Conservation (phyloP, 1,140 invertebrate species). For the Lepidurus arcticus region DNA sequence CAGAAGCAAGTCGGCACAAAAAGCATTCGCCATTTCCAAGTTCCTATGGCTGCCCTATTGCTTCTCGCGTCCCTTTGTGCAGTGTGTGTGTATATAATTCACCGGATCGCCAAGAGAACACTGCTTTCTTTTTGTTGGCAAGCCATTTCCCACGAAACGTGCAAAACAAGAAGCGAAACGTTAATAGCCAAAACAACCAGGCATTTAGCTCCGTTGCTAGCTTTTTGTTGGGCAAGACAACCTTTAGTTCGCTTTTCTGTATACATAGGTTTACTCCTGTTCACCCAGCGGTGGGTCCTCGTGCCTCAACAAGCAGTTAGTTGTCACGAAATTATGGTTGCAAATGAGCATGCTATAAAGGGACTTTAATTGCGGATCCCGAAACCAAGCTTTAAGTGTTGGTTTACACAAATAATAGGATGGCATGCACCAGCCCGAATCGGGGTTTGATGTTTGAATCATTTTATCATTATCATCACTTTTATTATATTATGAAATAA, state of each 20-base stretch:
- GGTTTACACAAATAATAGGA: too few relatives aligned
- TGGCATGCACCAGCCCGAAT: too few relatives aligned
- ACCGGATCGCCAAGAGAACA: not conserved
- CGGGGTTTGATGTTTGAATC: too few relatives aligned
- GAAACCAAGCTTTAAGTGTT: not conserved
- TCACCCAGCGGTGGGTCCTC: not conserved
- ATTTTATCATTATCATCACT: too few relatives aligned
- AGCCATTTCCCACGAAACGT: not conserved
- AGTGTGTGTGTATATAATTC: too few relatives aligned
- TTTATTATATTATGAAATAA: too few relatives aligned
- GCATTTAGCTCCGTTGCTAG: not conserved
- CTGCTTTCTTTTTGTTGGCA: not conserved
- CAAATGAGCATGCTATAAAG: not conserved
- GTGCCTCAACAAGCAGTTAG: not conserved
- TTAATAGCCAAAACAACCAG: not conserved
- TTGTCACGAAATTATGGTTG: conserved; percentile 11
- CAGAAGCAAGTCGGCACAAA: not conserved
- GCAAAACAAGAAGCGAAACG: not conserved
- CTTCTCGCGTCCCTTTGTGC: not conserved
- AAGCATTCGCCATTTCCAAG: conserved; percentile 3
- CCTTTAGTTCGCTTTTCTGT: not conserved
- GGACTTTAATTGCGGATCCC: not conserved
- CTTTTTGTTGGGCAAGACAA: not conserved
- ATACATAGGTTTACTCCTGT: too few relatives aligned
- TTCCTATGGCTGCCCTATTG: not conserved